Percentiles rank a stretch among this genome's conserved stretches.
These are phyloP conservation scores for Caenorhabditis sp. DNA, from an alignment of 2,888 invertebrate genomes.

Conservation along the genomic window DNA sequence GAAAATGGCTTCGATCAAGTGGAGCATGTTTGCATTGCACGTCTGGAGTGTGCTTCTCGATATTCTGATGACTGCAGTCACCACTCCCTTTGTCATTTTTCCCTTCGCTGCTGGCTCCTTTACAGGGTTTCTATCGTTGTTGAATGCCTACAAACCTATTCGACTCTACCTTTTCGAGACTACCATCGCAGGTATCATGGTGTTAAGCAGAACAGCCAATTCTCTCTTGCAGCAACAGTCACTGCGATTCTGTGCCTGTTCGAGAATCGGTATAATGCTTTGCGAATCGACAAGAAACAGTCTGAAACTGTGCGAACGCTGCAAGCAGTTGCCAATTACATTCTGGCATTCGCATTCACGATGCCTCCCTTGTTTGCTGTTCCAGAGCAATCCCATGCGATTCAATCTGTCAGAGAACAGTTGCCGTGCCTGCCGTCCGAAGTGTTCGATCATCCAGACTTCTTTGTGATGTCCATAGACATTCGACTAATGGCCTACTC, in stretches of 20 bases:
- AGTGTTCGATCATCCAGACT: neutral
- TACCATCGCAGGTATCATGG: no score
- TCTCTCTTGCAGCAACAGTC: no score
- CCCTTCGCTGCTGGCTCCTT: neutral
- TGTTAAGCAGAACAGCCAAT: no score
- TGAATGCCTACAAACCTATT: no score
- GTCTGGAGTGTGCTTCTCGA: neutral
- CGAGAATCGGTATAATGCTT: no score
- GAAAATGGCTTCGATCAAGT: constrained; percentile 10
- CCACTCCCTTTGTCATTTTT: neutral
- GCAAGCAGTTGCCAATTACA: neutral
- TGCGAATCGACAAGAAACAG: neutral
- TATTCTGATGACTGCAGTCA: neutral
- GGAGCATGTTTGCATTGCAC: neutral
- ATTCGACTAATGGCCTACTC: no score
- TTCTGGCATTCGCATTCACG: neutral
- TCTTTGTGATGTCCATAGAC: neutral
- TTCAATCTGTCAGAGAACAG: neutral
- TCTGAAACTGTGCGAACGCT: no score
- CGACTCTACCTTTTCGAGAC: no score
- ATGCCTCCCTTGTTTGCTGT: neutral
- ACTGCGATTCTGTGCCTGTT: no score
- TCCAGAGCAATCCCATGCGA: neutral
- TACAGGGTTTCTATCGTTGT: no score
- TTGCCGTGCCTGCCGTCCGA: neutral